Evolutionary conservation across 2,888 invertebrate genomes (phyloP), one percentile per base, ranked within the genome.

Genomic region (Alcis repandata): DNA sequence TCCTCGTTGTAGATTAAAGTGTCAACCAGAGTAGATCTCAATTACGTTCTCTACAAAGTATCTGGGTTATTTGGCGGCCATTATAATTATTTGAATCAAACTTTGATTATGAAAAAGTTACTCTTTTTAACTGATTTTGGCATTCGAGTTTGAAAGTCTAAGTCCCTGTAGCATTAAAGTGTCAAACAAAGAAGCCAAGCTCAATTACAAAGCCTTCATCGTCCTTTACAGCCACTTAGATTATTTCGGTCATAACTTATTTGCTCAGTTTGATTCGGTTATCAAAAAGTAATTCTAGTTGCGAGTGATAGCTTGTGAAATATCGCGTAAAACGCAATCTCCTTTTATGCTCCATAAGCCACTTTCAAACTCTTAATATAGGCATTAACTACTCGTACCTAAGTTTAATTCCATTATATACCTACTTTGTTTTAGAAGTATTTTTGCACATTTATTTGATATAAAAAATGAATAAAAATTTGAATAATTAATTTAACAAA

Each of bases 1-100:
- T 36, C 17, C 11, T 54, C 43, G 32, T 38, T 32, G 20, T 45
- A 58, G 68, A 72, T 71, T 68, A 70, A 71, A 69, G 59, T 74
- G 67, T 74, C 72, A 69, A 67, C 61, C 65, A 61, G 2, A 7
- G 22, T n/a, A 10, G 1, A 43, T 0, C 38, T 38, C n/a, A 38
- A 38, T 38, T 38, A 38, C 38, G 4, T n/a, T 38, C 13, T 0
- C n/a, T 38, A 7, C n/a, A 13, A n/a, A 38, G 3, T 6, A 2
- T 27, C n/a, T n/a, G n/a, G 10, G 13, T 10, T 38, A 2, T 38
- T 38, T n/a, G 13, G n/a, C 3, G 13, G 13, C 38, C 3, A 27
- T 27, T 2, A 4, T 4, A 27, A 27, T 27, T 27, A 27, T 27
- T 27, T 27, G 27, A 6, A 4, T 27, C 27, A 27, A 27, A 27